Conservation (phyloP, 2,797 vertebrate genomes). For the Typhlichthys eigenmanni region DNA sequence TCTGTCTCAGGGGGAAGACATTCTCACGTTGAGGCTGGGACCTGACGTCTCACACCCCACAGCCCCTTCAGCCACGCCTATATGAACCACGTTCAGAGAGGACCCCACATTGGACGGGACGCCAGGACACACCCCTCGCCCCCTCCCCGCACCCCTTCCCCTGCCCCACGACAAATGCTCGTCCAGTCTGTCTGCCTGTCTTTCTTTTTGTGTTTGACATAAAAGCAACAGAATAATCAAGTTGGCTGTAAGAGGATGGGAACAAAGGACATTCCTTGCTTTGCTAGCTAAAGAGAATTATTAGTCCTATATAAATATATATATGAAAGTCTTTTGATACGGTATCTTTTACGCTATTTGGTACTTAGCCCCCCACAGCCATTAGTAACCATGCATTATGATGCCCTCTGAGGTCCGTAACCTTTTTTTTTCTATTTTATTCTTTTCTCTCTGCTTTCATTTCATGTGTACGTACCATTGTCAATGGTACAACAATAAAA, state of each 20-base stretch:
- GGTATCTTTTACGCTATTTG: slow-evolving; percentile 80
- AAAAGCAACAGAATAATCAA: slow-evolving; percentile 42
- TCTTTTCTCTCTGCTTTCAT: slow-evolving; percentile 55
- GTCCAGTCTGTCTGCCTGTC: neutral
- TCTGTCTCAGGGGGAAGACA: slow-evolving; percentile 87
- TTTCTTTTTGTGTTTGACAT: neutral
- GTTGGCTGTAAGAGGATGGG: slow-evolving; percentile 50
- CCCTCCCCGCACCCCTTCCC: slow-evolving; percentile 20
- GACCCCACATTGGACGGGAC: slow-evolving; percentile 57
- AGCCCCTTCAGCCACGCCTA: slow-evolving; percentile 25
- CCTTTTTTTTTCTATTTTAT: neutral
- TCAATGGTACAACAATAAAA: slow-evolving; percentile 63
- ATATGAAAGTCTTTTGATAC: slow-evolving; percentile 80
- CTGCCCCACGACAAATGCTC: neutral
- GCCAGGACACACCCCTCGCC: slow-evolving; percentile 48
- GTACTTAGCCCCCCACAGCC: slow-evolving; percentile 80
- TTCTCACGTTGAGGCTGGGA: slow-evolving; percentile 80
- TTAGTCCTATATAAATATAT: slow-evolving; percentile 80
- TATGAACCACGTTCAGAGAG: slow-evolving; percentile 47
- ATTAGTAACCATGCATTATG: slow-evolving; percentile 1
- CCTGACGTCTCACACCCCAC: slow-evolving; percentile 14
- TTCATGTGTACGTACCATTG: slow-evolving; percentile 67
- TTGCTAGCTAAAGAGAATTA: slow-evolving; percentile 79
- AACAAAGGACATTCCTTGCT: slow-evolving; percentile 74
- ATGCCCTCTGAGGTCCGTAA: slow-evolving; percentile 29